phyloP scores from a whole-genome alignment of 2,113 vertebrate genomes.

The Gavia stellata region DNA sequence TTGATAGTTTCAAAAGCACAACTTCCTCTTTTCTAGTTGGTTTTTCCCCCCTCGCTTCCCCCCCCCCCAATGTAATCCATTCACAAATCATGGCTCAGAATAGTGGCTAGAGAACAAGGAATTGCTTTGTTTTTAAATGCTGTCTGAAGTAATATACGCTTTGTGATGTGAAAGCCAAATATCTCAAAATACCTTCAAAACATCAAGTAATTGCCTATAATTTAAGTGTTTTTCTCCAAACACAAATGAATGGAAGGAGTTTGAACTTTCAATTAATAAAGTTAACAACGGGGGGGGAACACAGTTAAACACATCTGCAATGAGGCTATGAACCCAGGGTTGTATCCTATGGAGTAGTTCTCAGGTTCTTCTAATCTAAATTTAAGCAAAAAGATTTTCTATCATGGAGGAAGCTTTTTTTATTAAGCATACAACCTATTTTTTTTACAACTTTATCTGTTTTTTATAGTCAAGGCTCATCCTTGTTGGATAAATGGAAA shows the following conservation, averaged over 20 bases:
- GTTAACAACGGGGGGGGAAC: background rate
- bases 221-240: background rate
- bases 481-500: background rate
- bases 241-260: background rate
- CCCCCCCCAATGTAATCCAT: background rate
- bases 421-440: background rate
- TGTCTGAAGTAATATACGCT: background rate
- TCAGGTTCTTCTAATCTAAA: background rate
- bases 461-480: background rate
- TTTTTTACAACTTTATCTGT: background rate
- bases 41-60: background rate
- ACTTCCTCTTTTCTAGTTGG: conserved; percentile 11
- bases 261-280: background rate
- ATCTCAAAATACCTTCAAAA: background rate
- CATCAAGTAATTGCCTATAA: background rate
- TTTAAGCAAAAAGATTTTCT: background rate
- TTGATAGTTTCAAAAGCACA: background rate
- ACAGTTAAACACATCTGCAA: background rate
- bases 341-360: background rate
- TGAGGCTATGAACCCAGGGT: background rate
- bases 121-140: conserved; percentile 37
- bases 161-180: background rate
- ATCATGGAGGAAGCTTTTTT: background rate
- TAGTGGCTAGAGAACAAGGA: background rate
- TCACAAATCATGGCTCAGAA: conserved; percentile 11